Conservation (phyloP, 1,140 invertebrate species). For the Oryzaephilus surinamensis region DNA sequence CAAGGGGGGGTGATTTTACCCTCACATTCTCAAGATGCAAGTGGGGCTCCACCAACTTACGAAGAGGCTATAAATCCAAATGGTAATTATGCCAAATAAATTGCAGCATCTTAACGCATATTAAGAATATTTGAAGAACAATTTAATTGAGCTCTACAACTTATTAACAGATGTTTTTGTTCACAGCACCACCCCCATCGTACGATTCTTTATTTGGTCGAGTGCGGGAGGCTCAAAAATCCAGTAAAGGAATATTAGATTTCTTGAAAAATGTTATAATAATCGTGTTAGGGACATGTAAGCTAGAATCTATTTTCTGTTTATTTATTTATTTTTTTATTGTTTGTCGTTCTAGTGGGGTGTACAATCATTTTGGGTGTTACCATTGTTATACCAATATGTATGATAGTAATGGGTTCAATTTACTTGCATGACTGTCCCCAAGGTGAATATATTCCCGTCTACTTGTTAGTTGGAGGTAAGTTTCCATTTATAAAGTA, state of each 20-base stretch:
- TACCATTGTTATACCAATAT: conserved; percentile 50
- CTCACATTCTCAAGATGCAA: conserved; percentile 20
- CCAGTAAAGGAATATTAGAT: conserved; percentile 48
- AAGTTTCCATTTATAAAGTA: too few species aligned
- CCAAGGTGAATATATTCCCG: conserved; percentile 55
- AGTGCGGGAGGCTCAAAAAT: conserved; percentile 49
- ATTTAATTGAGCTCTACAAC: neutral
- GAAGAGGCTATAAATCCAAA: conserved; percentile 48
- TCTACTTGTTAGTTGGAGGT: conserved; percentile 59
- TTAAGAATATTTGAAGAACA: neutral
- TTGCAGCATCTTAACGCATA: neutral
- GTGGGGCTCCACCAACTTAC: conserved; percentile 42
- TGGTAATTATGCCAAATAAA: conserved; percentile 31
- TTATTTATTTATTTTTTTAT: neutral
- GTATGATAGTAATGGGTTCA: conserved; percentile 55
- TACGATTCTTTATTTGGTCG: conserved; percentile 58
- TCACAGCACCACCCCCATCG: conserved; percentile 50
- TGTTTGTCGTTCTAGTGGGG: conserved; percentile 43
- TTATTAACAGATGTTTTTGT: conserved; percentile 3
- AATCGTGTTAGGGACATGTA: conserved; percentile 52
- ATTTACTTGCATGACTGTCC: conserved; percentile 55
- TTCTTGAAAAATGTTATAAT: conserved; percentile 52
- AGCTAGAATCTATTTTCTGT: too few species aligned
- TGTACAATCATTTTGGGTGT: conserved; percentile 51
- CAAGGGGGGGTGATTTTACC: conserved; percentile 20